Evolutionary conservation across 2,113 vertebrate species (phyloP).

Genomic region (Junco hyemalis): DNA sequence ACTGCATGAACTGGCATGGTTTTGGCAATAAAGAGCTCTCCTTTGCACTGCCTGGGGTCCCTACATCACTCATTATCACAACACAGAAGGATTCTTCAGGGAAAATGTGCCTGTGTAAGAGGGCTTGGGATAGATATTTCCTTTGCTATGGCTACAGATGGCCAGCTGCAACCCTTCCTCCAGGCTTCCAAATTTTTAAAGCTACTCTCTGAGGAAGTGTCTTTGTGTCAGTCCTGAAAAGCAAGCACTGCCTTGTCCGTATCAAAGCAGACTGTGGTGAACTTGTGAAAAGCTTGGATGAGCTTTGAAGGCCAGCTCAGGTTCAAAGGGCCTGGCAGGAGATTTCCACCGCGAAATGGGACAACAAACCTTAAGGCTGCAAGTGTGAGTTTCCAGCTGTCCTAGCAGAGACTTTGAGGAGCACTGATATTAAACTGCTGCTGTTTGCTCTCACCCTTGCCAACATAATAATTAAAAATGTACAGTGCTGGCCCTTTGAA

Average conservation of each 20-base stretch:
- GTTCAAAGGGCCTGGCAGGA: background rate
- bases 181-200: background rate
- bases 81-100: background rate
- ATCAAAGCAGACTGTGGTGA: background rate
- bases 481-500: background rate
- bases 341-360: background rate
- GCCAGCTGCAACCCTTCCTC: background rate
- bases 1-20: background rate
- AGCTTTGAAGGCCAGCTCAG: background rate
- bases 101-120: background rate
- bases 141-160: background rate
- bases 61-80: rapidly evolving
- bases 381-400: background rate
- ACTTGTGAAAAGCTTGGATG: background rate
- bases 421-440: background rate
- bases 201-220: background rate
- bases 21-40: too few relatives aligned
- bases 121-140: background rate
- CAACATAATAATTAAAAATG: background rate
- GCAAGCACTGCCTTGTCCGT: background rate
- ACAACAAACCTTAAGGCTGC: background rate
- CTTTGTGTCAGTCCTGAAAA: background rate
- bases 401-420: background rate
- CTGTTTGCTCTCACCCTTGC: background rate
- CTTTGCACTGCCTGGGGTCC: background rate